Conservation (phyloP, 37 sponge, comb jelly and placozoan genomes). For the Geodia barretti region DNA sequence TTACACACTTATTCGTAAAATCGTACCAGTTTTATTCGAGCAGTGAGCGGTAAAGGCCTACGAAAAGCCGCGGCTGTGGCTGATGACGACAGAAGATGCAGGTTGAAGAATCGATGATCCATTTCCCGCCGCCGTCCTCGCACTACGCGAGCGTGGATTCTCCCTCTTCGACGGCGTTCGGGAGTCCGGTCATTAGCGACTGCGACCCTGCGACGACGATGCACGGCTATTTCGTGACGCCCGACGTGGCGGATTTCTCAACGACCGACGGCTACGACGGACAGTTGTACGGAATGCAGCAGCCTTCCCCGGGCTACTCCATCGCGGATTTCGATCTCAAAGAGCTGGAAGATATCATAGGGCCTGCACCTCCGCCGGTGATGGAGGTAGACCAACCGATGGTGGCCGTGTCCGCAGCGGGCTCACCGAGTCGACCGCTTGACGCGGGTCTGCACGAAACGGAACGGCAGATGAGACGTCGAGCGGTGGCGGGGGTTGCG, state of each 20-base stretch:
- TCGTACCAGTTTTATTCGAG: too few relatives aligned
- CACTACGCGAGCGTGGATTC: background rate
- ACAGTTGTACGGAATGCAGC: background rate
- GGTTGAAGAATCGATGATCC: background rate
- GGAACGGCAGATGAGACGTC: background rate
- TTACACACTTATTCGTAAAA: too few relatives aligned
- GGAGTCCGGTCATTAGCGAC: background rate
- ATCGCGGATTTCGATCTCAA: background rate
- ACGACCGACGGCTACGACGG: background rate
- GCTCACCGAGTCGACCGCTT: background rate
- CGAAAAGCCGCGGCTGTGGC: too few relatives aligned
- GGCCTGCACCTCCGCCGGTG: background rate
- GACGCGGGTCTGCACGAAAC: background rate
- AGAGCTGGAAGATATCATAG: background rate
- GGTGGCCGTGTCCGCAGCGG: background rate
- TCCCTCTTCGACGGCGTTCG: background rate
- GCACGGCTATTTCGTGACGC: background rate
- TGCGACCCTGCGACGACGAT: background rate
- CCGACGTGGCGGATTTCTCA: background rate
- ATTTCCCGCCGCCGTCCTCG: background rate
- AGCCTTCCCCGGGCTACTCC: background rate
- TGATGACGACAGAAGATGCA: too few relatives aligned
- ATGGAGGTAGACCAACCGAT: background rate
- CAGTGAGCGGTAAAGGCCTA: conserved; percentile 2
- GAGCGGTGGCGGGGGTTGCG: too few relatives aligned